Percentiles rank a stretch among this genome's conserved stretches.
Evolutionary conservation across 2,888 invertebrate species (phyloP).

Genomic region (Atethmia centrago): DNA sequence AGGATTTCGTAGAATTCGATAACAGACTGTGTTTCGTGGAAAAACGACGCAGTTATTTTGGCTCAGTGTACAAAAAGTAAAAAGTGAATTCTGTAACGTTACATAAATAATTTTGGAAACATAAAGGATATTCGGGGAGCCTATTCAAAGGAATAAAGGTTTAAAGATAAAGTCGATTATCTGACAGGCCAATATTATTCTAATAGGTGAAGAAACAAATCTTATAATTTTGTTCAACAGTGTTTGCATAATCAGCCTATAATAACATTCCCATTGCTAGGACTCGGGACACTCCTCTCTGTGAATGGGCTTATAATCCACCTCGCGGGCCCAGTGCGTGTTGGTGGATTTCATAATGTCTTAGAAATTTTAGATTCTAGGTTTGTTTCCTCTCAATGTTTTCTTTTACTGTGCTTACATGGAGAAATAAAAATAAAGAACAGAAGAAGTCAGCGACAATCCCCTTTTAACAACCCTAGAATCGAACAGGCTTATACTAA

Average conservation of each 20-base stretch:
- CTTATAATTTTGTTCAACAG: not conserved
- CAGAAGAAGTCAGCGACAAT: not conserved
- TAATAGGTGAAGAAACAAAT: not conserved
- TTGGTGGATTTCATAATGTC: not conserved
- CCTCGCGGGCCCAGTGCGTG: not conserved
- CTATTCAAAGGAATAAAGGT: not conserved
- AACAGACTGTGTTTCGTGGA: not conserved
- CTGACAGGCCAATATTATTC: not conserved
- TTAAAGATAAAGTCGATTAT: not conserved
- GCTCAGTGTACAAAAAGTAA: not conserved
- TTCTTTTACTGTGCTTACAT: too few relatives aligned
- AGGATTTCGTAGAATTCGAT: not conserved
- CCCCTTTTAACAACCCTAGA: not conserved
- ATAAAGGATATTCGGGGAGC: not conserved
- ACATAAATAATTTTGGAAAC: not conserved
- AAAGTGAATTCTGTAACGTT: not conserved
- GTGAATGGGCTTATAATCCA: not conserved
- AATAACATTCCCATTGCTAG: not conserved
- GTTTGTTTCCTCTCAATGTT: not conserved
- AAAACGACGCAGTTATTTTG: not conserved
- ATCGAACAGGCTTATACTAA: not conserved
- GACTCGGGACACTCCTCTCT: not conserved
- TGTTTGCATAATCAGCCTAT: not conserved
- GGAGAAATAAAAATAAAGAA: too few relatives aligned
- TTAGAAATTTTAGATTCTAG: not conserved